Conservation (phyloP, 1,140 invertebrate species). For the Drosophila nasuta region DNA sequence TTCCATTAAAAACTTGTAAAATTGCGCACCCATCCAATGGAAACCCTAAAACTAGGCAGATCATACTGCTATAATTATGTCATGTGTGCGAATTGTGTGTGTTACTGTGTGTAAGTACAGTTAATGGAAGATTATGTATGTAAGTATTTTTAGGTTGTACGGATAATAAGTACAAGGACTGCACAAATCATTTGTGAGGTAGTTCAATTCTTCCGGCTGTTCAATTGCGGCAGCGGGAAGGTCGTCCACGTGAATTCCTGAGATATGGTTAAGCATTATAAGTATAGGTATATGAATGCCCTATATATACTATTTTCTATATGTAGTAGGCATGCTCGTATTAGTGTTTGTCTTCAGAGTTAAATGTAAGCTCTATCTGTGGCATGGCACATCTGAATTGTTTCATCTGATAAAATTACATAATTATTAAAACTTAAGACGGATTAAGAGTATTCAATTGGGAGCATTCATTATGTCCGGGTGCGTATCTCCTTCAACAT, state of each 20-base stretch:
- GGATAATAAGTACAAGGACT: conserved; percentile 37
- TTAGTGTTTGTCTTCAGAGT: conserved; percentile 22
- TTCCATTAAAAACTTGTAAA: conserved; percentile 6
- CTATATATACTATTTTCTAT: conserved; percentile 3
- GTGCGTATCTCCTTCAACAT: conserved; percentile 28
- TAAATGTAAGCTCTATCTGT: conserved; percentile 49
- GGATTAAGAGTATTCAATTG: conserved; percentile 28
- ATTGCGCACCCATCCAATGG: conserved; percentile 29
- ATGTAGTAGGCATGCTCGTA: conserved; percentile 9
- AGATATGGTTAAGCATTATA: conserved; percentile 60
- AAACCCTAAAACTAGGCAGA: conserved; percentile 49
- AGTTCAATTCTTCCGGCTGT: conserved; percentile 66
- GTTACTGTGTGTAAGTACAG: conserved; percentile 21
- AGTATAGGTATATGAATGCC: neutral
- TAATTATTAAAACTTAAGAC: conserved; percentile 40
- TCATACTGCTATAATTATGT: conserved; percentile 18
- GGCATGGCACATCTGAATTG: conserved; percentile 78
- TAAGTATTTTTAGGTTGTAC: conserved; percentile 33
- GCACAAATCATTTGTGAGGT: conserved; percentile 63
- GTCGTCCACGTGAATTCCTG: conserved; percentile 60
- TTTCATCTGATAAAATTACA: conserved; percentile 33
- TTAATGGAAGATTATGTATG: conserved; percentile 52
- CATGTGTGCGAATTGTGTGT: conserved; percentile 11
- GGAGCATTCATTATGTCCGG: conserved; percentile 17
- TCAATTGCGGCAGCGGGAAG: conserved; percentile 25